Base-by-base conservation (phyloP, 2,797 vertebrate species). In the Manis pentadactyla region DNA sequence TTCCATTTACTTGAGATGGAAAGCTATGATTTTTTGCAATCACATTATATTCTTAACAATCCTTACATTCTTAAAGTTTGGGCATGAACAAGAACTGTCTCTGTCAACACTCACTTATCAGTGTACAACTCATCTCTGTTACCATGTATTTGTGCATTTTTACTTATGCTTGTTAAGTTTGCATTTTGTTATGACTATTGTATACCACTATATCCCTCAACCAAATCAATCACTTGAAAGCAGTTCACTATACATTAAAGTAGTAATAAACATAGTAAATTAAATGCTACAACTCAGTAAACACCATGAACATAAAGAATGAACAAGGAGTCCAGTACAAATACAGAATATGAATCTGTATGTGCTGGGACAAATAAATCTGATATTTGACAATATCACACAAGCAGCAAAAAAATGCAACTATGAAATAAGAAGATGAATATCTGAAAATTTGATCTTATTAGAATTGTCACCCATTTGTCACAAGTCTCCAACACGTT, bases 381-480 rank as follows among this genome's bases (percentile, higher is more conserved):
- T 37, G 46, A 46, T 37, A 46, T 59, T 14, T 95, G 61, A 92
- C 19, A 85, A 75, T 39, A 90, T 84, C 88, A 82, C 4, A 25
- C 3, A 94, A 73, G 42, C 57, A 86, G 46, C 21, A 37, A 63
- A 85, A 85, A 95, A 92, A 39, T 81, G 31, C n/a, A 93, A 85
- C 90, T 88, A 69, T 75, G 46, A 75, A 82, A 27, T 53, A 81
- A 89, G 10, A 95, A 93, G 11, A 94, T 51, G 83, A 86, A 85
- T 91, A 94, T n/a, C 34, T 91, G 42, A 86, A 92, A 84, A n/a
- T 85, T 37, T 57, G 8, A 94, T 85, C 51, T 97, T 85, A 69
- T 83, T 96, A 79, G 51, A 64, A 68, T 46, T 96, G 37, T 37
- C 55, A 94, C 71, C 27, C 37, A 88, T 74, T 73, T 64, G 11